Evolutionary conservation across 2,797 vertebrate species (phyloP).

Genomic region (Danio tinwini): DNA sequence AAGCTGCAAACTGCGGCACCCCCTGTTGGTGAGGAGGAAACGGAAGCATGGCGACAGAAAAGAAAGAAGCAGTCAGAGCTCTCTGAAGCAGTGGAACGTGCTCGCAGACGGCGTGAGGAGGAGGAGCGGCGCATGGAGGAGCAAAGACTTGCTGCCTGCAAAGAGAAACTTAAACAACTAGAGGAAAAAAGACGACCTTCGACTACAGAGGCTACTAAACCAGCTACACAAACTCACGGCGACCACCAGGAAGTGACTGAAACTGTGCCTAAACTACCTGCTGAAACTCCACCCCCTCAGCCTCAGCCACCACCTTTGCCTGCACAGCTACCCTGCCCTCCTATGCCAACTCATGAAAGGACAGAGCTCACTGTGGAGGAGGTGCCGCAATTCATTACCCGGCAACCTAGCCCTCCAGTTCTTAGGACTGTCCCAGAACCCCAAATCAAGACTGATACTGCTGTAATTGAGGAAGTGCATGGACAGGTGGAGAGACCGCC

Average conservation of each 20-base stretch:
- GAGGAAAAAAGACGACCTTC: constrained; percentile 88
- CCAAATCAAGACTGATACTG: constrained; percentile 53
- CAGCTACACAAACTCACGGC: constrained; percentile 28
- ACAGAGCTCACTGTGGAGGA: constrained; percentile 70
- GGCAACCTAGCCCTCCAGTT: constrained; percentile 71
- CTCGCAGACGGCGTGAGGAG: constrained; percentile 91
- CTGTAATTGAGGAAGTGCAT: constrained; percentile 55
- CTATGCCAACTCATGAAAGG: constrained; percentile 52
- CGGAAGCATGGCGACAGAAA: constrained; percentile 95
- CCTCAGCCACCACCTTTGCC: constrained; percentile 36
- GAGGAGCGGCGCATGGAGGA: constrained; percentile 97
- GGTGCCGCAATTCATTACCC: constrained; percentile 67
- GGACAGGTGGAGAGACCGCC: constrained; percentile 73
- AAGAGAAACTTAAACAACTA: constrained; percentile 94
- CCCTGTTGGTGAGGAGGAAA: constrained; percentile 85
- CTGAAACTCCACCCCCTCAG: constrained; percentile 51
- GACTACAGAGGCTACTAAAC: constrained; percentile 50
- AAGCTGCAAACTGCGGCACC: constrained; percentile 75
- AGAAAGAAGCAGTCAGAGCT: constrained; percentile 91
- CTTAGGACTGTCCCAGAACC: constrained; percentile 71
- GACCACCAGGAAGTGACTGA: constrained; percentile 49
- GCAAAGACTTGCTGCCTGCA: constrained; percentile 94
- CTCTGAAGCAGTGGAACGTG: constrained; percentile 94
- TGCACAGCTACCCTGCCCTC: constrained; percentile 40
- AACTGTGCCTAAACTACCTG: constrained; percentile 41